phyloP scores from a whole-genome alignment of 2,888 invertebrate species.

The Vandiemenella viatica region DNA sequence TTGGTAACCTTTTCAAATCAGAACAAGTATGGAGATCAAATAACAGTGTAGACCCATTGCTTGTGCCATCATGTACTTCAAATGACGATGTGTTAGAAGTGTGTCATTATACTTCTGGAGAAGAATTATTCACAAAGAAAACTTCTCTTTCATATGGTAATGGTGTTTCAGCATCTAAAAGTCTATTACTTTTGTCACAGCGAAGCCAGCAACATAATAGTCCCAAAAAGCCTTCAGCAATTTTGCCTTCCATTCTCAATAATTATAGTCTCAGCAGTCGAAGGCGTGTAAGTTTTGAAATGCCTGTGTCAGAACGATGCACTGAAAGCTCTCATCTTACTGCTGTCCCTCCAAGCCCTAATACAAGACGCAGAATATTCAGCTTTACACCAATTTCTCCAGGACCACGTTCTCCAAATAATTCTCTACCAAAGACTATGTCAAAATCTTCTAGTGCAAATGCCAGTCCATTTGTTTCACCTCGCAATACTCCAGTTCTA shows the following conservation, averaged over 20 bases:
- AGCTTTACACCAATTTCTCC: constrained; percentile 79
- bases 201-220: constrained; percentile 7
- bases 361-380: constrained; percentile 61
- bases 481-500: constrained; percentile 57
- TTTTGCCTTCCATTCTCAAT: constrained; percentile 25
- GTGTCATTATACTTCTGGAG: too few relatives aligned
- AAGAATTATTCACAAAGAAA: background rate
- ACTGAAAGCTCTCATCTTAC: constrained; percentile 16
- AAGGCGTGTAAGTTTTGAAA: constrained; percentile 42
- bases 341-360: constrained; percentile 55
- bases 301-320: constrained; percentile 22
- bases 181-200: constrained; percentile 10
- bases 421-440: constrained; percentile 28
- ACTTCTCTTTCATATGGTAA: background rate
- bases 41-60: background rate
- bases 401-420: constrained; percentile 50
- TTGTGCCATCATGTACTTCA: background rate
- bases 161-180: constrained; percentile 7
- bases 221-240: constrained; percentile 22
- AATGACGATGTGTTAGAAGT: constrained; percentile 2
- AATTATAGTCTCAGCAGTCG: constrained; percentile 21
- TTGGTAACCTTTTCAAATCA: background rate
- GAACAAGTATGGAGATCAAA: background rate
- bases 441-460: constrained; percentile 50
- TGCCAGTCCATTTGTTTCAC: constrained; percentile 70